phyloP scores from a whole-genome alignment of 53 echinoderm and acorn worm species.

The Antedon mediterranea region DNA sequence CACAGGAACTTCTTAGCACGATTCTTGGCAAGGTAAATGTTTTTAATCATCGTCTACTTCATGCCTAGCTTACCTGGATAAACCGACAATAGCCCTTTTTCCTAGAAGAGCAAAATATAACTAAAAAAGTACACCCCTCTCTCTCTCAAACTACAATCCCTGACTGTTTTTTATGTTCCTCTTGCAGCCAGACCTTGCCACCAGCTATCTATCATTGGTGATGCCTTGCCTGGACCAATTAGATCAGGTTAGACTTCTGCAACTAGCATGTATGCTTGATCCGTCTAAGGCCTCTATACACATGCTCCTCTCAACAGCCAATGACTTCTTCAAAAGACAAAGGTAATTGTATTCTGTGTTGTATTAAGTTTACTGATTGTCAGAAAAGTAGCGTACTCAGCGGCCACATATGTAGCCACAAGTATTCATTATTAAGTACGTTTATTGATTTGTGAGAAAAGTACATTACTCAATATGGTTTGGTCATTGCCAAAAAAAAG shows the following conservation, averaged over 20 bases:
- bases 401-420: too few relatives aligned
- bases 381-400: too few relatives aligned
- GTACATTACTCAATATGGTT: too few relatives aligned
- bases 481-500: too few relatives aligned
- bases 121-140: too few relatives aligned
- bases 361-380: too few relatives aligned
- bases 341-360: background rate
- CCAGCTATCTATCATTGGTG: conserved; percentile 42
- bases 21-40: conserved; percentile 53
- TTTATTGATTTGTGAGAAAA: too few relatives aligned
- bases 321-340: conserved; percentile 3
- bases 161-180: background rate
- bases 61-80: too few relatives aligned
- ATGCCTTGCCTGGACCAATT: conserved; percentile 31
- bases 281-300: conserved; percentile 72
- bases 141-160: too few relatives aligned
- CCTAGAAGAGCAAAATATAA: too few relatives aligned
- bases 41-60: background rate
- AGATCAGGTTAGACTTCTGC: conserved; percentile 36
- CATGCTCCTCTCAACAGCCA: conserved; percentile 20
- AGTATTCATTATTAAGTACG: too few relatives aligned
- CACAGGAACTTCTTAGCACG: conserved; percentile 41
- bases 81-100: too few relatives aligned
- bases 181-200: conserved; percentile 46
- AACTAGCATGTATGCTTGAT: conserved; percentile 72